These are phyloP conservation scores for Eulemur coronatus DNA, from an alignment of 2,797 vertebrate species.

Conservation along the genomic window DNA sequence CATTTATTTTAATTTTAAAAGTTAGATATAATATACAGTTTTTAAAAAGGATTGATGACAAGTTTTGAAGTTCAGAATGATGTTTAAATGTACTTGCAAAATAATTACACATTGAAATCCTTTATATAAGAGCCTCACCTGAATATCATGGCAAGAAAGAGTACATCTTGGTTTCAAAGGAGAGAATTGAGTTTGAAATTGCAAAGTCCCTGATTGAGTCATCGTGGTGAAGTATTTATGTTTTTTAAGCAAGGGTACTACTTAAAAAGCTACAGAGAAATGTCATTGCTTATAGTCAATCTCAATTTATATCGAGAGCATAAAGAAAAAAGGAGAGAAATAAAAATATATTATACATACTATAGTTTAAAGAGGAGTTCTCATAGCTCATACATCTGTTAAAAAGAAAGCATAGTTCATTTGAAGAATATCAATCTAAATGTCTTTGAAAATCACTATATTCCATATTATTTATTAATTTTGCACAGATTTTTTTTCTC, in stretches of 20 bases:
- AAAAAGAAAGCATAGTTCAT: background rate
- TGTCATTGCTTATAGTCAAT: background rate
- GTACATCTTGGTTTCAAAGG: background rate
- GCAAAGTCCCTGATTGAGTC: background rate
- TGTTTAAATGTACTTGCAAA: background rate
- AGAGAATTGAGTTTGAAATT: background rate
- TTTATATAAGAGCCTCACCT: background rate
- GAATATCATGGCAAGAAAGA: background rate
- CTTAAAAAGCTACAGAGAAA: background rate
- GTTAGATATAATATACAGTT: background rate
- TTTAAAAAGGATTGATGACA: background rate
- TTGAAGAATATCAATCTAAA: background rate
- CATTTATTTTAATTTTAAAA: background rate
- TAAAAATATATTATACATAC: background rate
- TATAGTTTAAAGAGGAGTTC: background rate
- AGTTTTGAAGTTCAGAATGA: background rate
- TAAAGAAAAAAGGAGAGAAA: background rate
- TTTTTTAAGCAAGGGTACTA: background rate
- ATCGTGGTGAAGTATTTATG: background rate
- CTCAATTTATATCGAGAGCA: background rate
- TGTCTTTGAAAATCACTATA: background rate
- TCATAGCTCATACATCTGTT: background rate
- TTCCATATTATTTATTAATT: background rate
- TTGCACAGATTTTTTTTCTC: background rate
- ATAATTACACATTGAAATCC: background rate